Conservation (phyloP, 2,797 vertebrate genomes). For the Sebastes variabilis region DNA sequence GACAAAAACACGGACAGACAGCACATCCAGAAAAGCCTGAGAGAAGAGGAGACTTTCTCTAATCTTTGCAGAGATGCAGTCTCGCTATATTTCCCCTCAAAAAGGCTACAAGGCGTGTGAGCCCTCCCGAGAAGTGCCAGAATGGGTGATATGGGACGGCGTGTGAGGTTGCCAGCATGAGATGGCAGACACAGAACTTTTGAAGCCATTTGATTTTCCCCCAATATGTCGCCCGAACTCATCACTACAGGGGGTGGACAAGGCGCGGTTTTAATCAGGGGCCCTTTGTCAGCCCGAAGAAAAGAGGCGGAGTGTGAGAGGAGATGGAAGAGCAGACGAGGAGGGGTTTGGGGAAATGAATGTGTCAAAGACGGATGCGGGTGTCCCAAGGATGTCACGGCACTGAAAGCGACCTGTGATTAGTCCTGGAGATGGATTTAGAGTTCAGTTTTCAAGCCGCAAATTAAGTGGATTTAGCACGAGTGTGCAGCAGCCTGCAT, state of each 20-base stretch:
- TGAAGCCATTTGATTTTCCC: slow-evolving; percentile 53
- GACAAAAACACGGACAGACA: slow-evolving; percentile 17
- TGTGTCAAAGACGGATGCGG: slow-evolving; percentile 50
- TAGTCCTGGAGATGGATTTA: slow-evolving; percentile 58
- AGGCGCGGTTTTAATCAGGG: slow-evolving; percentile 61
- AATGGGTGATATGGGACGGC: slow-evolving; percentile 31
- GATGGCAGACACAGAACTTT: slow-evolving; percentile 2
- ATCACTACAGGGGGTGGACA: slow-evolving; percentile 50
- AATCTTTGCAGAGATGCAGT: slow-evolving; percentile 24
- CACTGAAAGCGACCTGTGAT: slow-evolving; percentile 60
- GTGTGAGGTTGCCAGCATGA: slow-evolving; percentile 31
- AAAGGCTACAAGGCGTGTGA: background rate
- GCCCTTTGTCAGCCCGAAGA: slow-evolving; percentile 58
- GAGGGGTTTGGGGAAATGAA: slow-evolving; percentile 53
- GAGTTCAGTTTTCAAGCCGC: slow-evolving; percentile 36
- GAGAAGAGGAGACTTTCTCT: background rate
- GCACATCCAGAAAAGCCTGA: background rate
- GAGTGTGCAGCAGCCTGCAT: background rate
- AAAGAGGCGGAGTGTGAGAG: slow-evolving; percentile 38
- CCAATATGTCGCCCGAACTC: slow-evolving; percentile 39
- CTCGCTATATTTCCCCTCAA: slow-evolving; percentile 27
- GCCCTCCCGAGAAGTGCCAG: slow-evolving; percentile 11
- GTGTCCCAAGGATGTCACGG: slow-evolving; percentile 43
- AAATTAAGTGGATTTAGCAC: slow-evolving; percentile 36
- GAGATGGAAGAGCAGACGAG: slow-evolving; percentile 34